Conservation (phyloP, 2,888 invertebrate species). For the Caenorhabditis sp. region DNA sequence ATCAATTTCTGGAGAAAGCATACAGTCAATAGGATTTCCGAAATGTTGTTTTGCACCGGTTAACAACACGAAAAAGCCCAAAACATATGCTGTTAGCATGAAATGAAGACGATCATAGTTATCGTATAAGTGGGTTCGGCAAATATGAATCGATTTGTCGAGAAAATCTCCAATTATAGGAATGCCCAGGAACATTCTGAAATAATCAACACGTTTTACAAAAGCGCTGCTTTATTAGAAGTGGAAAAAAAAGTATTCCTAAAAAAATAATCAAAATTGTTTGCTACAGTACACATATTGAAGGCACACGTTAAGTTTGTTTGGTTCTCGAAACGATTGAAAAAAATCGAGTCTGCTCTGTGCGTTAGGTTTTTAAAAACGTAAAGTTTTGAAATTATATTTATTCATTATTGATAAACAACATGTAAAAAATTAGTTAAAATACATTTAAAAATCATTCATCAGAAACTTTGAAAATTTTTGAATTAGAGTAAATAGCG, state of each 20-base stretch:
- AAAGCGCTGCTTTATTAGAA: no score
- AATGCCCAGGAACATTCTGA: constrained; percentile 32
- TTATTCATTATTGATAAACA: no score
- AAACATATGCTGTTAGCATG: constrained; percentile 18
- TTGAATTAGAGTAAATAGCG: constrained; percentile 30
- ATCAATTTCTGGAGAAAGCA: constrained; percentile 33
- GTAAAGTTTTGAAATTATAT: no score
- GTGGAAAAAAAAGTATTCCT: no score
- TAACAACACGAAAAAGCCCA: constrained; percentile 33
- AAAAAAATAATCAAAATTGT: no score
- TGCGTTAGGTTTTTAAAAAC: no score
- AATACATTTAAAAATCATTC: not conserved
- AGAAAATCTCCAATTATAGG: constrained; percentile 34
- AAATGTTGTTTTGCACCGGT: constrained; percentile 42
- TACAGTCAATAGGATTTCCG: constrained; percentile 46
- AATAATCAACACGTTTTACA: no score
- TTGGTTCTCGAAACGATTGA: no score
- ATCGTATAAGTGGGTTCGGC: constrained; percentile 24
- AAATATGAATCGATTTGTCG: constrained; percentile 18
- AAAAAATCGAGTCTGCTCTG: no score
- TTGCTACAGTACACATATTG: no score
- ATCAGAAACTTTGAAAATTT: constrained; percentile 30
- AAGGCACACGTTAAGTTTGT: no score
- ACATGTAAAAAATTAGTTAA: no score
- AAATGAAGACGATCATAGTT: constrained; percentile 36